Evolutionary conservation across 2,797 vertebrate species (phyloP).

Genomic region (Acipenser oxyrinchus): DNA sequence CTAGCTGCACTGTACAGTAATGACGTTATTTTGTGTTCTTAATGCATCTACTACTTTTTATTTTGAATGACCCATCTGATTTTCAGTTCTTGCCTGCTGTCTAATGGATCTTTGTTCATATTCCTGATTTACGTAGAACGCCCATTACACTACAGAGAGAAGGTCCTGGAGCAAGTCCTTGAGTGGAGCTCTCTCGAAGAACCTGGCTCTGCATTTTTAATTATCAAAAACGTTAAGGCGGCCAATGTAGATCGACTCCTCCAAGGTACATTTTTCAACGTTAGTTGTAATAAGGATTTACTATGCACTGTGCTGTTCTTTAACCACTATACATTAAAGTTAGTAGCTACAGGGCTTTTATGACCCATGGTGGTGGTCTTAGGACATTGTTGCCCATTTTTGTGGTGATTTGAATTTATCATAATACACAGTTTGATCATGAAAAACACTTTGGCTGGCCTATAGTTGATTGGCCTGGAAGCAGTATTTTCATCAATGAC

Average conservation of each 20-base stretch:
- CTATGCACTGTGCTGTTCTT: no score
- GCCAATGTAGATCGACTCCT: constrained; percentile 24
- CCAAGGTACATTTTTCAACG: constrained; percentile 37
- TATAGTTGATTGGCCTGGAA: no score
- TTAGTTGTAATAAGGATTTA: no score
- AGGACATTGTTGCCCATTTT: no score
- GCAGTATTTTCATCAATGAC: no score
- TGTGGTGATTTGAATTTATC: no score
- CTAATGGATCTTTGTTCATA: neutral
- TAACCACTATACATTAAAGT: no score
- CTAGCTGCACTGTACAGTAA: neutral
- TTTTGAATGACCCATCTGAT: neutral
- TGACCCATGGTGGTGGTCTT: no score
- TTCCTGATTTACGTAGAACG: constrained; percentile 62
- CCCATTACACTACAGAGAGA: constrained; percentile 84
- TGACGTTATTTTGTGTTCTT: neutral
- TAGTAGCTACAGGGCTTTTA: no score
- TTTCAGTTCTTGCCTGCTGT: neutral
- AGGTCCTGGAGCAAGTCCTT: constrained; percentile 83
- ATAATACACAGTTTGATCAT: no score
- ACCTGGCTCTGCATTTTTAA: constrained; percentile 77
- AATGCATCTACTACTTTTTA: constrained; percentile 11
- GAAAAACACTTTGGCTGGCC: no score
- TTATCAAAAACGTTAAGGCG: constrained; percentile 77
- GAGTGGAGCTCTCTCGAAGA: constrained; percentile 79